Percentiles rank a stretch among this genome's conserved stretches.
Conservation (phyloP, 2,888 invertebrate genomes). For the Sicus ferrugineus region DNA sequence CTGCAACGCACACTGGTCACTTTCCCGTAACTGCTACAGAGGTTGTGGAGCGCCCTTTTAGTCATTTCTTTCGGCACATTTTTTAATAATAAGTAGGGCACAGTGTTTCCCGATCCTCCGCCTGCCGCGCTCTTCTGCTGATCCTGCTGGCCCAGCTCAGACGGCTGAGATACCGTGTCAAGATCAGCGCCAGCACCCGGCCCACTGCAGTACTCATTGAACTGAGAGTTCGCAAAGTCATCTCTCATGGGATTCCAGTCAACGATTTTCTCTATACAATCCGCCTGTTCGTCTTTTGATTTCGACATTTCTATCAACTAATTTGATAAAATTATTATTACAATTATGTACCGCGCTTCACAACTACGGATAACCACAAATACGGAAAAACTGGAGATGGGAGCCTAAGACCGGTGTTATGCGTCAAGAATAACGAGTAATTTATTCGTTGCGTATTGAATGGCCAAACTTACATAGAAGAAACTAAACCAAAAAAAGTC, state of each 20-base stretch:
- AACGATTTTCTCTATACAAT: slow-evolving; percentile 35
- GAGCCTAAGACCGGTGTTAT: too few species aligned
- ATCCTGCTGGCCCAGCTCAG: slow-evolving; percentile 37
- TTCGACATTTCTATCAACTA: neutral
- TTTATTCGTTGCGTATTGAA: too few species aligned
- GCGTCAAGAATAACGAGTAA: too few species aligned
- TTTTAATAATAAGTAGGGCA: slow-evolving; percentile 44
- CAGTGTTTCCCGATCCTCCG: neutral
- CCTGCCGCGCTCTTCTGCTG: neutral
- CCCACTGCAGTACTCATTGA: slow-evolving; percentile 47
- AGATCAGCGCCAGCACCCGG: slow-evolving; percentile 48
- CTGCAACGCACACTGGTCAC: slow-evolving; percentile 40
- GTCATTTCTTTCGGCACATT: slow-evolving; percentile 43
- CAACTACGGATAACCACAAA: neutral
- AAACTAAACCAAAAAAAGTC: too few species aligned
- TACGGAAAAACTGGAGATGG: neutral
- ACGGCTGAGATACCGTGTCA: slow-evolving; percentile 43
- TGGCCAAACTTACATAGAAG: too few species aligned
- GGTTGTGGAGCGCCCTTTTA: slow-evolving; percentile 41
- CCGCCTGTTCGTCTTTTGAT: slow-evolving; percentile 13
- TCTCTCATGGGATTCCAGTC: slow-evolving; percentile 51
- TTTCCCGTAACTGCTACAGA: slow-evolving; percentile 42
- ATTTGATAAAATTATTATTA: too few species aligned
- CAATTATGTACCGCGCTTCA: neutral
- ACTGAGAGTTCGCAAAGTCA: slow-evolving; percentile 45